Evolutionary conservation across 2,888 invertebrate genomes (phyloP), one percentile per base, ranked within the genome.

Genomic region (Gastracanthus pulcherrimus): DNA sequence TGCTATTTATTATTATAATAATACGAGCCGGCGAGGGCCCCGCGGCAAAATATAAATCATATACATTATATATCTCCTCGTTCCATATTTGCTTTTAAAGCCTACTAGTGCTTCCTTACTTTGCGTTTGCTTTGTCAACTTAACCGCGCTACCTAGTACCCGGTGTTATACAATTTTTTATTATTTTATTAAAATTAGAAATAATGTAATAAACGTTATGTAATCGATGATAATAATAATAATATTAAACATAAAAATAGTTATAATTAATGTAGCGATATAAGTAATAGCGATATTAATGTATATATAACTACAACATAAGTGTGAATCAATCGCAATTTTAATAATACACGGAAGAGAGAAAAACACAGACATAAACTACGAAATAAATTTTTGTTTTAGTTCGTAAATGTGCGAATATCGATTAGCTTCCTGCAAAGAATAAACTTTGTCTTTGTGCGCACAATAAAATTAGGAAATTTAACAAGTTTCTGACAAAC

Each of bases 91-190:
- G 62, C 83, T 81, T 80, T 86, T 87, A 87, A 88, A 87, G 85
- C 85, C 85, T 86, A 71, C 60, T 64, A 86, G 85, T 80, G 84
- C 83, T 85, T 71, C 41, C 48, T 80, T 69, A 60, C 29, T 67
- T 67, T 23, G 74, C 48, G 16, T 67, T 64, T 62, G 31, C 26
- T 58, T 79, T 45, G 55, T 67, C 72, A 72, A 82, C 84, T 86
- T 87, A 86, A 87, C 84, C 86, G 85, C 85, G 75, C 87, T 88
- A 89, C 83, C 86, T 89, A 88, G 85, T 89, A 90, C 89, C 89
- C 88, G 89, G 87, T 87, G 86, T 89, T 90, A 90, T 85, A 88
- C 7, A 23, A 75, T 87, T 88, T 87, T 86, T 86, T 87, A 87
- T 87, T 86, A 87, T 84, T 34, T 5, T 72, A 78, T 51, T 64